Percentiles rank a stretch among this genome's conserved stretches.
Conservation (phyloP, 2,888 invertebrate genomes). For the Leistus spinibarbis region DNA sequence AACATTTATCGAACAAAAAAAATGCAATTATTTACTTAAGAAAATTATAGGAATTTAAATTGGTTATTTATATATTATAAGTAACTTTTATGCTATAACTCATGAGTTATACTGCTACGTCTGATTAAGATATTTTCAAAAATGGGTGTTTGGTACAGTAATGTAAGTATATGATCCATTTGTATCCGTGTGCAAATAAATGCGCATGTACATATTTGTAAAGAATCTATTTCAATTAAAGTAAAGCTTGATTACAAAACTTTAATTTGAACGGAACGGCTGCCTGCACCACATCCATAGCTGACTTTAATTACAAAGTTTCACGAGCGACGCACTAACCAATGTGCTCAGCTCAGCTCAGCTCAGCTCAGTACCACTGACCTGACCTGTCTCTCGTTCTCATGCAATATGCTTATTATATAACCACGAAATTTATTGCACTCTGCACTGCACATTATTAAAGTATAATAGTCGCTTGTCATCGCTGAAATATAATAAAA, state of each 20-base stretch:
- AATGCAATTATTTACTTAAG: too few relatives aligned
- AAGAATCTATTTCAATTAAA: conserved; percentile 35
- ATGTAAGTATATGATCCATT: too few relatives aligned
- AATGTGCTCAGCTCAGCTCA: background rate
- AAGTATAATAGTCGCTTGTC: conserved; percentile 26
- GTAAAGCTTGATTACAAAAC: conserved; percentile 38
- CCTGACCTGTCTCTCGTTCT: too few relatives aligned
- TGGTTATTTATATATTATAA: too few relatives aligned
- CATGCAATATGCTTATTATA: too few relatives aligned
- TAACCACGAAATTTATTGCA: conserved; percentile 26
- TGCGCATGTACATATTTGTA: conserved; percentile 18
- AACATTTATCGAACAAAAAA: too few relatives aligned
- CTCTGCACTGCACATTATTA: conserved; percentile 17
- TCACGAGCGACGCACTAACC: background rate
- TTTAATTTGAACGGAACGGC: conserved; percentile 35
- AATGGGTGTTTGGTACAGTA: too few relatives aligned
- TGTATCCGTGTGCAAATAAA: background rate
- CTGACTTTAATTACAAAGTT: conserved; percentile 34
- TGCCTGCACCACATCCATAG: conserved; percentile 23
- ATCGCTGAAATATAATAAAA: conserved; percentile 21
- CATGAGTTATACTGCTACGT: too few relatives aligned
- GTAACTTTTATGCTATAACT: too few relatives aligned
- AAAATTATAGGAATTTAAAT: too few relatives aligned
- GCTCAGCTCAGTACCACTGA: background rate
- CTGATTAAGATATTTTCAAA: too few relatives aligned